These are phyloP conservation scores for Scomber colias DNA, from an alignment of 2,113 vertebrate species.

Conservation along the genomic window DNA sequence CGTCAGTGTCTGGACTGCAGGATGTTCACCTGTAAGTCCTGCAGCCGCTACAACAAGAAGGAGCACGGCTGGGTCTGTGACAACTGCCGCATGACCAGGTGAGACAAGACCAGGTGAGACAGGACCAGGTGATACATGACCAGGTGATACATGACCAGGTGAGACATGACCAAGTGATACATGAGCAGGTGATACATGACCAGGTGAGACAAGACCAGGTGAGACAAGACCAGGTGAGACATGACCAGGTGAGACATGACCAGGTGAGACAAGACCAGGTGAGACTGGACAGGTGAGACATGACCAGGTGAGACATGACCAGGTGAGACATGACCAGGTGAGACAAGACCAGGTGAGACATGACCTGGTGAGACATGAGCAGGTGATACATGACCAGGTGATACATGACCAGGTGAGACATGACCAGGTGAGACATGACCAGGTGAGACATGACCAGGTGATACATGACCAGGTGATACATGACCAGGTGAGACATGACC, in stretches of 20 bases:
- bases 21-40: constrained; percentile 89
- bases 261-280: constrained; percentile 86
- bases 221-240: constrained; percentile 32
- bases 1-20: constrained; percentile 90
- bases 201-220: constrained; percentile 86
- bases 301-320: too few relatives aligned
- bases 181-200: neutral
- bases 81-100: constrained; percentile 93
- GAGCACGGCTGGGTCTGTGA: constrained; percentile 93
- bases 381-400: constrained; percentile 82
- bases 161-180: constrained; percentile 34
- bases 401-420: neutral
- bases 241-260: neutral
- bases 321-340: neutral
- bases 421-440: too few relatives aligned
- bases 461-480: neutral
- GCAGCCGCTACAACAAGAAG: constrained; percentile 92
- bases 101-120: constrained; percentile 32
- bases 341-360: too few relatives aligned
- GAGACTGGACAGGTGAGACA: constrained; percentile 29
- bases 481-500: too few relatives aligned
- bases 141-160: constrained; percentile 86
- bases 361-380: constrained; percentile 73
- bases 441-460: neutral
- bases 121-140: neutral